Base-by-base conservation (phyloP, 2,888 invertebrate species). In the Panopea generosa region DNA sequence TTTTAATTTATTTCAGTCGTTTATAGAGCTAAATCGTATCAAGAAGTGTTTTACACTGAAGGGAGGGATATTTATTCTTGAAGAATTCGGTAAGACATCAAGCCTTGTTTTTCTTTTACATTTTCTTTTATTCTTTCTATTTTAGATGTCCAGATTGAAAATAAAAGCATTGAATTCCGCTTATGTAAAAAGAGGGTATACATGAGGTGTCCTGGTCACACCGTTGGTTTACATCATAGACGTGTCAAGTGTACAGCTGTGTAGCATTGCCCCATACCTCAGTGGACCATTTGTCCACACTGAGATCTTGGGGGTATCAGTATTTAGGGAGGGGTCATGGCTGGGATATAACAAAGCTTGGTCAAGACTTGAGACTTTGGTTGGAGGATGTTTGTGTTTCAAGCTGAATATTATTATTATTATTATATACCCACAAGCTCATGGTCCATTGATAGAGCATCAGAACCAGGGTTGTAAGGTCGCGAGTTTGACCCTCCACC, bases 31-130 rank as follows among this genome's bases (percentile, higher is more conserved):
- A 94, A 97, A 97, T 94, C 98, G 99, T 94, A 99, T 99, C 94
- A 96, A 98, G 94, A 99, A 99, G 94, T 99, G 99, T 95, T 99
- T 99, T 94, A 99, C 99, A 77, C 98, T 98, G 94, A 99, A 98
- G 94, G 99, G 99, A 93, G 98, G 98, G 93, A 97, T 99, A 94
- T 99, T 99, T 95, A 96, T 99, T 92, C 95, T 99, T 93, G 99
- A 99, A 95, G 99, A 99, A 96, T 99, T 96, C 94, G 99, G 99
- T 99, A 95, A 98, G 98, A 81, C 62, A 56, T 69, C 75, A 77
- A 71, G 57, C 60, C 71, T 71, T 79, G 77, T 65, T 77, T 82
- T 72, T 67, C 66, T 70, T 43, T 74, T 78, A 75, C 67, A 62
- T 69, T 68, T 72, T 65, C 45, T 63, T 71, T 74, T 67, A 68